Evolutionary conservation across 2,888 invertebrate species (phyloP).

Genomic region (Syritta pipiens): DNA sequence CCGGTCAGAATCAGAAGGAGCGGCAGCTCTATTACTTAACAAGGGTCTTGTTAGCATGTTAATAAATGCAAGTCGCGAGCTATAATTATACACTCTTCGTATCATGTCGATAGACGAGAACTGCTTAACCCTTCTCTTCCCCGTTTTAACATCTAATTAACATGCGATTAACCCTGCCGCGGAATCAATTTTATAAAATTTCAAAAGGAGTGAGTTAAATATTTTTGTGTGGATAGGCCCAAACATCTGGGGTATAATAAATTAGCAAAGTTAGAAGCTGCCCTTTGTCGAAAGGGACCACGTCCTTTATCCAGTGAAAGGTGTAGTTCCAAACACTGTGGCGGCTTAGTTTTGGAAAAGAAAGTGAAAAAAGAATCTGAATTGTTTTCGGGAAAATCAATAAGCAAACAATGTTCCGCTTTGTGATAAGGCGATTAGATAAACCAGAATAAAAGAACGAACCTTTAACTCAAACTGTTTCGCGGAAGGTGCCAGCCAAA

Average conservation of each 20-base stretch:
- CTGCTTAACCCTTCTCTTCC: conserved; percentile 18
- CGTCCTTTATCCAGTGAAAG: too few species aligned
- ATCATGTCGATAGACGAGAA: not conserved
- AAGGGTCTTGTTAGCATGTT: conserved; percentile 61
- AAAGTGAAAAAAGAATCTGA: too few species aligned
- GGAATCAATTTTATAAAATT: conserved; percentile 24
- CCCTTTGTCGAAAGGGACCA: too few species aligned
- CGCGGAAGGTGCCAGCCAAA: too few species aligned
- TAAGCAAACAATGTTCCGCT: too few species aligned
- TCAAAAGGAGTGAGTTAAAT: conserved; percentile 7
- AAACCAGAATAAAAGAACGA: too few species aligned
- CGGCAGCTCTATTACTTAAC: conserved; percentile 39
- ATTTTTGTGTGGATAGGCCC: not conserved
- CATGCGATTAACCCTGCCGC: conserved; percentile 13
- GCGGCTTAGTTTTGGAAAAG: too few species aligned
- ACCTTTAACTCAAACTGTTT: too few species aligned
- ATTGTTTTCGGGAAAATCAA: too few species aligned
- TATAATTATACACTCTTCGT: conserved; percentile 41
- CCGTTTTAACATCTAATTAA: conserved; percentile 13
- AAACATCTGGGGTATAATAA: conserved; percentile 10
- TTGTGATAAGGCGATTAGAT: too few species aligned
- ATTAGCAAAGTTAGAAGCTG: too few species aligned
- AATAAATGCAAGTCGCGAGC: conserved; percentile 55
- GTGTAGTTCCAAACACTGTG: too few species aligned
- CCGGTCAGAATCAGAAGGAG: conserved; percentile 35